A percentile compares a stretch with the other conserved stretches of the same genome.
These are phyloP conservation scores for Narcine bancroftii DNA, from an alignment of 2,113 vertebrate genomes.

Conservation along the genomic window DNA sequence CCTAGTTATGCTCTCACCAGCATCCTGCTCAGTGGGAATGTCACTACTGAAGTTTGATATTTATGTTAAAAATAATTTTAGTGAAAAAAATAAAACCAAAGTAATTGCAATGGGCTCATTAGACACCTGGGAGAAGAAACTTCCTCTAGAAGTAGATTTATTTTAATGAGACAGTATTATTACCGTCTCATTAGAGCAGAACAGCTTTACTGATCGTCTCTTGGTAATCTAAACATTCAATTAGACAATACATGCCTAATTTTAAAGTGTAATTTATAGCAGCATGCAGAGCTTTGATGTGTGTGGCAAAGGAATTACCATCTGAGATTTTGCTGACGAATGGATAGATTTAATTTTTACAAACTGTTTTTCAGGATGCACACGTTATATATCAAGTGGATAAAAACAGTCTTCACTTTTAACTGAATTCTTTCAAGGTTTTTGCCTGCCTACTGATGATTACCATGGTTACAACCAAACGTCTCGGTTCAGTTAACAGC, in stretches of 20 bases:
- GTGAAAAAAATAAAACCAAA: slow-evolving; percentile 30
- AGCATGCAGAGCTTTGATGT: neutral
- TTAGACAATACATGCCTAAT: slow-evolving; percentile 18
- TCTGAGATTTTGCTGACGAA: neutral
- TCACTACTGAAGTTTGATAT: slow-evolving; percentile 37
- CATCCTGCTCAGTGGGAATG: slow-evolving; percentile 34
- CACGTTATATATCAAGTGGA: neutral
- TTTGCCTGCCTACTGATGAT: too few relatives aligned
- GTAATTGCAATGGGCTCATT: slow-evolving; percentile 33
- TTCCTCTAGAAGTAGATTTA: slow-evolving; percentile 25
- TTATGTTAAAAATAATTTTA: slow-evolving; percentile 38
- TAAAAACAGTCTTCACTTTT: neutral
- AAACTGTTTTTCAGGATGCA: neutral
- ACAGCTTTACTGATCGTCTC: slow-evolving; percentile 21
- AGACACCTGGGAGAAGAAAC: slow-evolving; percentile 34
- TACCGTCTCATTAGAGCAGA: slow-evolving; percentile 29
- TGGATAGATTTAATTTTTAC: neutral
- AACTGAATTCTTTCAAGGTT: neutral
- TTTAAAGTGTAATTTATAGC: slow-evolving; percentile 12
- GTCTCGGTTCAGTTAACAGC: neutral
- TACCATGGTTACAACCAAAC: too few relatives aligned
- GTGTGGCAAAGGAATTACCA: slow-evolving; percentile 24
- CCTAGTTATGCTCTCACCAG: slow-evolving; percentile 34
- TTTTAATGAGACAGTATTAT: slow-evolving; percentile 36
- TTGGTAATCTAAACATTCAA: slow-evolving; percentile 30